A percentile compares a stretch with the other conserved stretches of the same genome.
phyloP scores from a whole-genome alignment of 2,113 vertebrate genomes.

The Ceyx cyanopectus region DNA sequence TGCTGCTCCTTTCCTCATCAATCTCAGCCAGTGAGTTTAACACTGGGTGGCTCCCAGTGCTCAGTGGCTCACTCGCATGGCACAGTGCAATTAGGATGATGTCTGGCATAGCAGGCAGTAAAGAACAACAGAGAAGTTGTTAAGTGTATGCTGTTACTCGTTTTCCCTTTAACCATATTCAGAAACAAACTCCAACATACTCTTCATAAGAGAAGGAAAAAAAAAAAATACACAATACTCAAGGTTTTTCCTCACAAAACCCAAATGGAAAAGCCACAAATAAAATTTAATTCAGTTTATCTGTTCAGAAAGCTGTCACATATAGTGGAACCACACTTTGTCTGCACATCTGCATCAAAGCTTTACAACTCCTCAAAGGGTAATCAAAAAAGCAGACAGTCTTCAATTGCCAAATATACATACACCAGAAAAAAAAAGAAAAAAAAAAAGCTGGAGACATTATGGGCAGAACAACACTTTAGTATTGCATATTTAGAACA shows the following conservation, averaged over 20 bases:
- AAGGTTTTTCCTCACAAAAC: background rate
- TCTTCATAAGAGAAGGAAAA: background rate
- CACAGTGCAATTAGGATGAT: background rate
- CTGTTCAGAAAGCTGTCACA: background rate
- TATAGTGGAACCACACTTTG: background rate
- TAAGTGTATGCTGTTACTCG: background rate
- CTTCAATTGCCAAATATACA: background rate
- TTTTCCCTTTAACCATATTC: background rate
- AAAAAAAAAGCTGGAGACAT: background rate
- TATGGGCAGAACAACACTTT: background rate
- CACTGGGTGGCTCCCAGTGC: background rate
- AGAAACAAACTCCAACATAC: background rate
- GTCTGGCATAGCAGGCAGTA: background rate
- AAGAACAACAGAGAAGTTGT: background rate
- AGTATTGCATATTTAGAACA: no score
- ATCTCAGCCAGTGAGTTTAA: background rate
- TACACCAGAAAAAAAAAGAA: background rate
- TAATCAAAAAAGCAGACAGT: background rate
- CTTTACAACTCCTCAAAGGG: background rate
- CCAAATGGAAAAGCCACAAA: background rate
- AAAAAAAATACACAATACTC: background rate
- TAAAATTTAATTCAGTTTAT: background rate
- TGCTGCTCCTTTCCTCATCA: background rate
- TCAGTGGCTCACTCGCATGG: background rate
- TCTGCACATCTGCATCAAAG: background rate